Evolutionary conservation across 2,113 vertebrate species (phyloP).

Genomic region (Eptesicus fuscus): DNA sequence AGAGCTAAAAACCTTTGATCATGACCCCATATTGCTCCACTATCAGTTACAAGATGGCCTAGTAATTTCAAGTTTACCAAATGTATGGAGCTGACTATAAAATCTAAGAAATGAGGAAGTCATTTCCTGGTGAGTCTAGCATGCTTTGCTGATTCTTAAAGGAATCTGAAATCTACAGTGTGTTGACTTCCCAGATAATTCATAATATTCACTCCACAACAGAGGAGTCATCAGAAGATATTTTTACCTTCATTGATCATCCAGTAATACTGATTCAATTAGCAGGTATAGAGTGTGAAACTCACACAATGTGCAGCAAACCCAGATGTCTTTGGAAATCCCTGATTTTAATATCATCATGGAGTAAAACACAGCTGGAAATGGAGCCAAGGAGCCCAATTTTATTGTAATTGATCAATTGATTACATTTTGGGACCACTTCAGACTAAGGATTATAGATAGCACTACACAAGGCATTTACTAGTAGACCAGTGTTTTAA

Average conservation of each 20-base stretch:
- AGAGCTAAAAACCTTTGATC: slow-evolving; percentile 52
- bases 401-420: slow-evolving; percentile 45
- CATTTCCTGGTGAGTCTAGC: slow-evolving; percentile 7
- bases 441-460: not conserved
- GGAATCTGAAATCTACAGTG: not conserved
- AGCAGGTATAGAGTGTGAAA: not conserved
- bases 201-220: slow-evolving; percentile 12
- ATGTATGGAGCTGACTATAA: not conserved
- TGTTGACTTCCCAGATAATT: not conserved
- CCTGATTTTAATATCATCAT: slow-evolving; percentile 17
- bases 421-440: slow-evolving; percentile 2
- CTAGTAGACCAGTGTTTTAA: not conserved
- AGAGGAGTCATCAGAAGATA: not conserved
- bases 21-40: not conserved
- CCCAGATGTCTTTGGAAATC: slow-evolving; percentile 44
- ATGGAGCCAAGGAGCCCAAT: not conserved
- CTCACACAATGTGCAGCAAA: not conserved
- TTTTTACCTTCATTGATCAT: slow-evolving; percentile 45
- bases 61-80: slow-evolving; percentile 28
- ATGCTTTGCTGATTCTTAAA: slow-evolving; percentile 32
- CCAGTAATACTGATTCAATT: slow-evolving; percentile 2
- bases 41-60: slow-evolving; percentile 31
- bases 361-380: slow-evolving; percentile 26
- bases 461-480: not conserved
- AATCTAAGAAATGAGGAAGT: not conserved